A percentile compares a stretch with the other conserved stretches of the same genome.
These are phyloP conservation scores for Dysidea cf. avara DNA, from an alignment of 37 sponge, comb jelly and placozoan species.

Conservation along the genomic window DNA sequence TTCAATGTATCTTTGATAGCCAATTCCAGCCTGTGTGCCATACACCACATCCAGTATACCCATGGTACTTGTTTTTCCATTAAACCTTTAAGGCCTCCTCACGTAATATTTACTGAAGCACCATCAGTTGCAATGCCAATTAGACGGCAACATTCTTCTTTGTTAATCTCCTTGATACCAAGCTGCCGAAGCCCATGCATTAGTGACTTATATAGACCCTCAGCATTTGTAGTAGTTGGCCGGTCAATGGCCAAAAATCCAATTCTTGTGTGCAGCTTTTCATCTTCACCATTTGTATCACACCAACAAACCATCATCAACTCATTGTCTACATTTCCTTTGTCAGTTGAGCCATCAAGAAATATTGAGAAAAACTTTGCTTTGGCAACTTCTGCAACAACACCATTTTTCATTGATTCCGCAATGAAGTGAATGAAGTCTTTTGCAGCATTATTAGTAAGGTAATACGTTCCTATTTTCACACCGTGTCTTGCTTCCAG, in stretches of 20 bases:
- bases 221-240: too few relatives aligned
- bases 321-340: conserved; percentile 54
- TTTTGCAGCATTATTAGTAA: conserved; percentile 27
- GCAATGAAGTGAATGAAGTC: conserved; percentile 39
- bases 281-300: conserved; percentile 41
- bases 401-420: conserved; percentile 10
- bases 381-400: conserved; percentile 10
- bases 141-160: too few relatives aligned
- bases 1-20: conserved; percentile 36
- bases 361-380: conserved; percentile 59
- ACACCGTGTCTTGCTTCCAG: conserved; percentile 40
- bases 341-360: conserved; percentile 54
- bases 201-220: conserved; percentile 33
- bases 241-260: conserved; percentile 22
- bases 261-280: conserved; percentile 55
- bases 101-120: conserved; percentile 20
- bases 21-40: conserved; percentile 37
- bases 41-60: conserved; percentile 61
- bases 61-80: conserved; percentile 21
- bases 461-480: conserved; percentile 23
- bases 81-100: conserved; percentile 30
- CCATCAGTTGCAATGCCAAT: conserved; percentile 20
- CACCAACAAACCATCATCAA: conserved; percentile 44
- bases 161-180: too few relatives aligned
- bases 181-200: conserved; percentile 18